Percentiles rank a stretch among this genome's conserved stretches.
These are phyloP conservation scores for Scaptomyza graminum DNA, from an alignment of 1,140 invertebrate genomes.

Conservation along the genomic window DNA sequence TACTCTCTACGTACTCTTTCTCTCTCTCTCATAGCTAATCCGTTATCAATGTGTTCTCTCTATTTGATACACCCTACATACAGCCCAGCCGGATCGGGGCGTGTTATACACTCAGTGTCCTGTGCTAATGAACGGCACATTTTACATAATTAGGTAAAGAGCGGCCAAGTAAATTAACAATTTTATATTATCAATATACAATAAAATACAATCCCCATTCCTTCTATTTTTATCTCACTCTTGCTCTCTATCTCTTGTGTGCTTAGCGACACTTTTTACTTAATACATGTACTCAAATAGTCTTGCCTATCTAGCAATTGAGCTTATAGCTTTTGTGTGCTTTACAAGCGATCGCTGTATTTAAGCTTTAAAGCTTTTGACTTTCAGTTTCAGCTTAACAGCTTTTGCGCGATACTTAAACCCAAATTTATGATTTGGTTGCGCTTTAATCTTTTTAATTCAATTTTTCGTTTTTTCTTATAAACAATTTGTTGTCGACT, in stretches of 20 bases:
- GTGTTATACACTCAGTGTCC: conserved; percentile 82
- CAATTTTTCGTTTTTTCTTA: conserved; percentile 13
- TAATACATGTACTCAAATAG: conserved; percentile 2
- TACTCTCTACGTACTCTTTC: conserved; percentile 24
- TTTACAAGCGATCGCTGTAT: conserved; percentile 22
- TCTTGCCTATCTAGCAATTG: neutral
- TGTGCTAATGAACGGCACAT: conserved; percentile 83
- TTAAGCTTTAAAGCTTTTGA: conserved; percentile 30
- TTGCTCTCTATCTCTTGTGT: conserved; percentile 19
- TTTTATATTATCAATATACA: conserved; percentile 26
- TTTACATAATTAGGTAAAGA: conserved; percentile 83
- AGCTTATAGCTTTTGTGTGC: conserved; percentile 37
- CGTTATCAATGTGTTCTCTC: conserved; percentile 61
- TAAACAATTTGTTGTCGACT: conserved; percentile 20
- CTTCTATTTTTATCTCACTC: conserved; percentile 1
- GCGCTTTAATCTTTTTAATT: neutral
- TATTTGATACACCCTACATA: conserved; percentile 58
- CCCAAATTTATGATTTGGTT: conserved; percentile 25
- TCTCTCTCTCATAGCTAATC: conserved; percentile 42
- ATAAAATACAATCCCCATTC: neutral
- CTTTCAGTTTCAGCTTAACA: conserved; percentile 33
- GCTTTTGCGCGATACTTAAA: conserved; percentile 29
- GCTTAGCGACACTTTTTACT: conserved; percentile 27
- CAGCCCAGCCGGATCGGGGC: conserved; percentile 79
- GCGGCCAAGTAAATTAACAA: conserved; percentile 36